Evolutionary conservation across 2,888 invertebrate species (phyloP).

Genomic region (Megastigmus dorsalis): DNA sequence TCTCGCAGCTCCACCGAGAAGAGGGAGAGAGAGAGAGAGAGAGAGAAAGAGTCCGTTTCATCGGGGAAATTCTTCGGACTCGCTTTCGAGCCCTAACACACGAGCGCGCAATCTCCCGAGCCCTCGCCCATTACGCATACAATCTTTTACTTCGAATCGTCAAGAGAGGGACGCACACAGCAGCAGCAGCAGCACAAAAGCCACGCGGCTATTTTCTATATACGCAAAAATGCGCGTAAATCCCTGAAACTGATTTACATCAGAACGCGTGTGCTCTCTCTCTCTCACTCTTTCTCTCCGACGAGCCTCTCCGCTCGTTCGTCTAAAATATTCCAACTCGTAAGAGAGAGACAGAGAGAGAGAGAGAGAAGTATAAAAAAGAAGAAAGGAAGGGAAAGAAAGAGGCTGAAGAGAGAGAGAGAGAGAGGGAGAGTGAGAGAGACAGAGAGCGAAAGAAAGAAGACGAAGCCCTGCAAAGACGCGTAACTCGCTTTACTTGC

Average conservation of each 20-base stretch:
- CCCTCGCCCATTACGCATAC: no score
- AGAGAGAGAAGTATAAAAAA: background rate
- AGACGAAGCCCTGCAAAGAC: constrained; percentile 23
- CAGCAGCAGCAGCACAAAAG: no score
- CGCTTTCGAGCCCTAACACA: no score
- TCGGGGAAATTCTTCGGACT: constrained; percentile 4
- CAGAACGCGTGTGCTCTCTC: background rate
- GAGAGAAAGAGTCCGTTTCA: background rate
- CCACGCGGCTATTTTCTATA: background rate
- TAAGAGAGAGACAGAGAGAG: background rate
- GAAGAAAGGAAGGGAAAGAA: background rate
- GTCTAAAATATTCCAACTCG: constrained; percentile 40
- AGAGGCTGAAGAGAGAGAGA: background rate
- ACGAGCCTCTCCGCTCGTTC: background rate
- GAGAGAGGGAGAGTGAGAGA: background rate
- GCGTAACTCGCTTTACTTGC: constrained; percentile 19
- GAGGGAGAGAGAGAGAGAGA: no score
- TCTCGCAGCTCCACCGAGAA: no score
- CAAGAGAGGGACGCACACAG: background rate
- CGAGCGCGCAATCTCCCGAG: no score
- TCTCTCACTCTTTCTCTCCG: background rate
- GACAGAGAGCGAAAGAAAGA: background rate
- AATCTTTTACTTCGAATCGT: background rate
- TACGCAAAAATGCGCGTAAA: constrained; percentile 33
- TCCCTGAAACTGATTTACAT: constrained; percentile 40